These are phyloP conservation scores for Chelonus insularis DNA, from an alignment of 1,140 invertebrate genomes.

Conservation along the genomic window DNA sequence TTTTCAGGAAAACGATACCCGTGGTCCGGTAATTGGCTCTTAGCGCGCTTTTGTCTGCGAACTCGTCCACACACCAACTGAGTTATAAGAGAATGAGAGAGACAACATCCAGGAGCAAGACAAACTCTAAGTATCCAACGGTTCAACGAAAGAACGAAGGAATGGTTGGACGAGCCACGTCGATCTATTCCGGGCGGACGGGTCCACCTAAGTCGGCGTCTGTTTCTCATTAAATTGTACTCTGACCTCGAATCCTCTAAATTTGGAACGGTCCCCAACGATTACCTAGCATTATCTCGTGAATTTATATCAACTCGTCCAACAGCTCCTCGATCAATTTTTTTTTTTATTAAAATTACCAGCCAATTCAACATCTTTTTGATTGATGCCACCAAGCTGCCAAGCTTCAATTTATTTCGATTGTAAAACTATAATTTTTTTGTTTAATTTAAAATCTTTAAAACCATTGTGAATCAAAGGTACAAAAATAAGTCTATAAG, in stretches of 20 bases:
- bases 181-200: constrained; percentile 54
- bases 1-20: constrained; percentile 18
- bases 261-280: constrained; percentile 53
- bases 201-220: constrained; percentile 54
- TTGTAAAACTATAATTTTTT: too few species aligned
- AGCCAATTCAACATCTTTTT: too few species aligned
- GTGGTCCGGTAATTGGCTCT: constrained; percentile 29
- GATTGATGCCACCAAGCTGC: too few species aligned
- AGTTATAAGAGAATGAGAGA: constrained; percentile 4
- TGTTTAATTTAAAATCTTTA: background rate
- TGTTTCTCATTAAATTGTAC: constrained; percentile 60
- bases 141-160: constrained; percentile 18
- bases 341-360: too few species aligned
- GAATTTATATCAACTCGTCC: background rate
- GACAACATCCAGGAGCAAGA: background rate
- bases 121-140: background rate
- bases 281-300: constrained; percentile 40
- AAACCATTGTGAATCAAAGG: background rate
- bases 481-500: background rate
- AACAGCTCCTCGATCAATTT: too few species aligned
- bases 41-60: constrained; percentile 17
- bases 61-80: background rate
- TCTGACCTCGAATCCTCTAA: constrained; percentile 58
- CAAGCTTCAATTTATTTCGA: too few species aligned
- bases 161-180: constrained; percentile 33